phyloP scores from a whole-genome alignment of 2,113 vertebrate genomes.

The Syngnathus typhle region DNA sequence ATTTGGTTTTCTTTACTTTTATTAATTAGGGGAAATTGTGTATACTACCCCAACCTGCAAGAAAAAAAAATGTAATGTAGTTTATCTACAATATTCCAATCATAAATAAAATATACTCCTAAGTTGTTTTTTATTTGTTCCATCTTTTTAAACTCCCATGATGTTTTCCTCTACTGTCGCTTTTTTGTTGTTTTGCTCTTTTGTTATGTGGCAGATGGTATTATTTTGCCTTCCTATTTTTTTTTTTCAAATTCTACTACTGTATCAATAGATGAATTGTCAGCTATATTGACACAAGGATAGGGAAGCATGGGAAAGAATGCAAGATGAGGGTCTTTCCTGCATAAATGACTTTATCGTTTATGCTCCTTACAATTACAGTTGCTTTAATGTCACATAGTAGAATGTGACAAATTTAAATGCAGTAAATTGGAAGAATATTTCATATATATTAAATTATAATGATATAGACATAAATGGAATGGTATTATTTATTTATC shows the following conservation, averaged over 20 bases:
- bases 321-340: slow-evolving; percentile 55
- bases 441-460: slow-evolving; percentile 41
- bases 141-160: neutral
- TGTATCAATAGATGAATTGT: neutral
- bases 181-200: too few relatives aligned
- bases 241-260: neutral
- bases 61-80: neutral
- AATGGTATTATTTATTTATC: slow-evolving; percentile 78
- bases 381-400: slow-evolving; percentile 61
- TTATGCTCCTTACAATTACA: slow-evolving; percentile 53
- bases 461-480: slow-evolving; percentile 75
- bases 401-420: slow-evolving; percentile 31
- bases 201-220: neutral
- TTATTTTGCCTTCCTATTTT: neutral
- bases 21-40: neutral
- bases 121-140: neutral
- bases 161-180: neutral
- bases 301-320: slow-evolving; percentile 2
- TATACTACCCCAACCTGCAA: neutral
- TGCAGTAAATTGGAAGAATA: slow-evolving; percentile 20
- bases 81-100: neutral
- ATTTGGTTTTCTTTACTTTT: neutral
- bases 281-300: slow-evolving; percentile 5
- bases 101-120: neutral
- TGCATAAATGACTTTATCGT: slow-evolving; percentile 42